Evolutionary conservation across 1,140 invertebrate species (phyloP).

Genomic region (Eufriesea mexicana): DNA sequence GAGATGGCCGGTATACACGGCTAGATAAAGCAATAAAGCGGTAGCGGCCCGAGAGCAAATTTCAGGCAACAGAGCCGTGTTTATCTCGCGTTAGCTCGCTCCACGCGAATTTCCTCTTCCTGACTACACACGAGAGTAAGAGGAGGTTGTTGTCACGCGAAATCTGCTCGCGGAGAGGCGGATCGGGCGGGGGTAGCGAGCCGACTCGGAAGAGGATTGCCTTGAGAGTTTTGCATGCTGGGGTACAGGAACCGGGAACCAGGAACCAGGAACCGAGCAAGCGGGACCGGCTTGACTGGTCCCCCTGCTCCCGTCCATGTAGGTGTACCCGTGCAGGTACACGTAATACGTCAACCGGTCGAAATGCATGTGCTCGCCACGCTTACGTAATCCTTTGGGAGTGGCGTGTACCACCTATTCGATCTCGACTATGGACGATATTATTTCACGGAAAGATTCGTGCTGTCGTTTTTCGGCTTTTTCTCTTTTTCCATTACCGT

Average conservation of each 20-base stretch:
- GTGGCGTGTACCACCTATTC: conserved; percentile 48
- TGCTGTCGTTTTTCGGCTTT: neutral
- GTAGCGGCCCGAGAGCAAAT: conserved; percentile 37
- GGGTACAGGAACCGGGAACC: conserved; percentile 66
- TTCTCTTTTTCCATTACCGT: neutral
- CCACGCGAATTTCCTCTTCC: conserved; percentile 40
- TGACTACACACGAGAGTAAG: neutral
- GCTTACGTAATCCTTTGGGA: conserved; percentile 66
- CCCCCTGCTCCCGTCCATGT: conserved; percentile 45
- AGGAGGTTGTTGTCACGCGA: conserved; percentile 41
- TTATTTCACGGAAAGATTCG: conserved; percentile 8
- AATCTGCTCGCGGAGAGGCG: conserved; percentile 33
- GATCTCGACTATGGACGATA: neutral
- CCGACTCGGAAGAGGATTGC: conserved; percentile 60
- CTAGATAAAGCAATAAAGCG: conserved; percentile 48
- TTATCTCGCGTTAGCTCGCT: conserved; percentile 24
- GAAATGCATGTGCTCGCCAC: conserved; percentile 50
- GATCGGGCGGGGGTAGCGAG: conserved; percentile 30
- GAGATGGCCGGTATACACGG: neutral
- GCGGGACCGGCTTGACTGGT: conserved; percentile 68
- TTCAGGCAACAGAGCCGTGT: conserved; percentile 24
- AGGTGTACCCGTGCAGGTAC: conserved; percentile 57
- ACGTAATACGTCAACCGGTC: conserved; percentile 60
- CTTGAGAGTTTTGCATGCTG: conserved; percentile 66
- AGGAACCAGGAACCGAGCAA: conserved; percentile 66